A percentile compares a stretch with the other conserved stretches of the same genome.
These are phyloP conservation scores for Synergus itoensis DNA, from an alignment of 2,888 invertebrate species.

Conservation along the genomic window DNA sequence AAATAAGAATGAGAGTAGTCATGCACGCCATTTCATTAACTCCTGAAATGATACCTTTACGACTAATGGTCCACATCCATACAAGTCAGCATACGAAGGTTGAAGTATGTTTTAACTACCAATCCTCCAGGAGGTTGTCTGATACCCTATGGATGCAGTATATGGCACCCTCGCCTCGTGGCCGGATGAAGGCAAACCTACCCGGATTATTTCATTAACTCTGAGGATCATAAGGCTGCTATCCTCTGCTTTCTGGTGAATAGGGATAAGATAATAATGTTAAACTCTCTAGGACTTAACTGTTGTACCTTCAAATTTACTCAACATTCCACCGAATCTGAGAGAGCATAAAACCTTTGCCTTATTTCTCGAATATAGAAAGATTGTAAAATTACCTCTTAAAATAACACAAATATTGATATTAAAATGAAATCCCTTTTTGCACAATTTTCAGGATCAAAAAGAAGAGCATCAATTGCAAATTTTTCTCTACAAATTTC, in stretches of 20 bases:
- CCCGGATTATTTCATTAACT: conserved; percentile 38
- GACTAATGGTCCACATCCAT: conserved; percentile 14
- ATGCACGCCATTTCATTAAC: conserved; percentile 8
- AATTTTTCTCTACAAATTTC: neutral
- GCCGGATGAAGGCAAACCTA: conserved; percentile 31
- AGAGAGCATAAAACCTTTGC: neutral
- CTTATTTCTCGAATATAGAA: too few species aligned
- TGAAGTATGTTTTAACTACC: conserved; percentile 19
- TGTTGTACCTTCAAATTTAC: neutral
- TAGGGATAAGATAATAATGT: conserved; percentile 19
- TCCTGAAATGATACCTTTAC: conserved; percentile 11
- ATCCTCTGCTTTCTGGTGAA: conserved; percentile 17
- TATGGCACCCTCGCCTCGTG: conserved; percentile 11
- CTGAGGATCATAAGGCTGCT: conserved; percentile 14
- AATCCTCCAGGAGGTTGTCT: conserved; percentile 17
- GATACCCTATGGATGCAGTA: conserved; percentile 15
- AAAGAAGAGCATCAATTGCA: neutral
- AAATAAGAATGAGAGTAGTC: conserved; percentile 10
- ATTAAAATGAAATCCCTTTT: neutral
- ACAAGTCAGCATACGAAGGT: neutral
- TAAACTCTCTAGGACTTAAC: conserved; percentile 9
- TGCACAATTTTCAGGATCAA: neutral
- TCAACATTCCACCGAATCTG: neutral
- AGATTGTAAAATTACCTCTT: too few species aligned
- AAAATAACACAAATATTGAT: too few species aligned